phyloP scores from a whole-genome alignment of 1,140 invertebrate species.

The Drosophila punjabiensis region DNA sequence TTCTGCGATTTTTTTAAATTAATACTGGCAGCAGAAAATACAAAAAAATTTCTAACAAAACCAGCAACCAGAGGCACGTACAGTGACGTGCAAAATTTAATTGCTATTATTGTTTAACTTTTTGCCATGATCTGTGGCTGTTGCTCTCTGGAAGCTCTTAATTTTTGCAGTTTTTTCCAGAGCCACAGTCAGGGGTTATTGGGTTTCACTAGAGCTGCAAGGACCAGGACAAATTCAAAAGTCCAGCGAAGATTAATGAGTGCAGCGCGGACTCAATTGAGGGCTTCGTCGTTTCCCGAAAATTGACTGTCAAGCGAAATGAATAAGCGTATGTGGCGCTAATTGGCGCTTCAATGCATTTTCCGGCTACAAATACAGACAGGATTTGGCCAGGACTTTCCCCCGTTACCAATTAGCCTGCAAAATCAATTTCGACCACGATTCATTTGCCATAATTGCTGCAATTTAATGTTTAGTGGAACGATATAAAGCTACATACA shows the following conservation, averaged over 20 bases:
- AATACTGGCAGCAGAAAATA: slow-evolving; percentile 19
- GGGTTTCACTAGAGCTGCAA: slow-evolving; percentile 25
- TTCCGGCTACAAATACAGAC: slow-evolving; percentile 21
- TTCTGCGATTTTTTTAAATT: slow-evolving; percentile 3
- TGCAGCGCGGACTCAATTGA: slow-evolving; percentile 11
- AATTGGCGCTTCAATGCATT: slow-evolving; percentile 41
- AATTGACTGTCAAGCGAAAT: not conserved
- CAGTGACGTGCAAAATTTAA: slow-evolving; percentile 25
- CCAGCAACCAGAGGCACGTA: slow-evolving; percentile 9
- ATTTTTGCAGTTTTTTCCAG: not conserved
- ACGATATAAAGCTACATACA: not conserved
- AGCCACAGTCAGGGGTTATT: not conserved
- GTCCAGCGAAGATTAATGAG: slow-evolving; percentile 38
- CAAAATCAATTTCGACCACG: slow-evolving; percentile 7
- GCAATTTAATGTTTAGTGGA: slow-evolving; percentile 23
- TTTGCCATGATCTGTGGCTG: not conserved
- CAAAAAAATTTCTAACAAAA: not conserved
- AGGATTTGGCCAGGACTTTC: slow-evolving; percentile 8
- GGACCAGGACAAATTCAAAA: slow-evolving; percentile 3
- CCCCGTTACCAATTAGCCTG: slow-evolving; percentile 7
- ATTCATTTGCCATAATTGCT: slow-evolving; percentile 21
- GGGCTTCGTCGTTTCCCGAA: not conserved
- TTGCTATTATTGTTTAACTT: slow-evolving; percentile 42
- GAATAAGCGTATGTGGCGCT: slow-evolving; percentile 1
- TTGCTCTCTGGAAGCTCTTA: not conserved